Conservation (phyloP, 1,140 invertebrate genomes). For the Lamellibrachia luymesi region DNA sequence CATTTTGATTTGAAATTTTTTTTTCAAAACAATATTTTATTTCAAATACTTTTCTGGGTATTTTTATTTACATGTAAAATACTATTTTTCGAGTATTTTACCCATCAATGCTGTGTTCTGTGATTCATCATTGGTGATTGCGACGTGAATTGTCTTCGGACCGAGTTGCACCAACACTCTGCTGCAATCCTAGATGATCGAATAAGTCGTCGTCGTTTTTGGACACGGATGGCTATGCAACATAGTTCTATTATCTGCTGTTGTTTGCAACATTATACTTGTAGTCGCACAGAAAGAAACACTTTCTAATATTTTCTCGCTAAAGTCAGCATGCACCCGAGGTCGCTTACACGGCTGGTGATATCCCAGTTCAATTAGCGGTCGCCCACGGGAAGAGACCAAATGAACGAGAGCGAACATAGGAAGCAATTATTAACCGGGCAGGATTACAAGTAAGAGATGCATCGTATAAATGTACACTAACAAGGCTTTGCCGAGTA, state of each 20-base stretch:
- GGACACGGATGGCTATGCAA: not conserved
- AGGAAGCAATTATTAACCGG: not conserved
- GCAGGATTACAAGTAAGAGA: not conserved
- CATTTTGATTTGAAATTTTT: no score
- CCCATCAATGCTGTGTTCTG: no score
- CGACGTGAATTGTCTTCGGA: no score
- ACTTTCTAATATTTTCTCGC: not conserved
- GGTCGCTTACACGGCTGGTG: not conserved
- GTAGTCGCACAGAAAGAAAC: not conserved
- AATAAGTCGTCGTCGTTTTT: not conserved
- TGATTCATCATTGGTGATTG: no score
- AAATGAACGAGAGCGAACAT: not conserved
- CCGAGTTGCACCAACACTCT: not conserved
- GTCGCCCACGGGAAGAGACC: not conserved
- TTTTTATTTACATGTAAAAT: no score
- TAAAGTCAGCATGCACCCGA: not conserved
- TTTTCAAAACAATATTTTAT: no score
- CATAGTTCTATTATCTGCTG: not conserved
- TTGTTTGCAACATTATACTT: not conserved
- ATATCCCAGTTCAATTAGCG: not conserved
- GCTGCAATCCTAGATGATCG: not conserved
- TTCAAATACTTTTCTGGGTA: no score
- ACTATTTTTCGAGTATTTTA: no score
- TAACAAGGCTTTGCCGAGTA: not conserved
- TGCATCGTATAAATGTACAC: not conserved